Conservation (phyloP, 2,888 invertebrate species). For the Ypsolopha scabrella region DNA sequence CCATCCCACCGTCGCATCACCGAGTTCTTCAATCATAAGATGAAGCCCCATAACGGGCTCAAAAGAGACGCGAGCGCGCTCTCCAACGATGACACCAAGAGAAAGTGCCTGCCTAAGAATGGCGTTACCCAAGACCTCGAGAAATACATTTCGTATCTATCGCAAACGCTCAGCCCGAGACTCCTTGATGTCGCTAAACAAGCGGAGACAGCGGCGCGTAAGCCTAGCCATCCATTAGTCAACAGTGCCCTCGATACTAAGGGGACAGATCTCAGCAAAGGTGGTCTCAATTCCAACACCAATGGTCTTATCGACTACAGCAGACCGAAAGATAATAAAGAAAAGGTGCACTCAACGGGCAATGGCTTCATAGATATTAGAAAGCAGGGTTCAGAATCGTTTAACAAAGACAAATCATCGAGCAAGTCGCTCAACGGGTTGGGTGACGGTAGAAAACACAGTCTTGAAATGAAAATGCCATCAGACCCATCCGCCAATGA, state of each 20-base stretch:
- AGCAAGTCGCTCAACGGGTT: slow-evolving; percentile 42
- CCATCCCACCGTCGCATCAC: slow-evolving; percentile 78
- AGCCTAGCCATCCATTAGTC: slow-evolving; percentile 16
- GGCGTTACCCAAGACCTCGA: slow-evolving; percentile 59
- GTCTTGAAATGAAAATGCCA: slow-evolving; percentile 25
- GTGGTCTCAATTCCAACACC: slow-evolving; percentile 19
- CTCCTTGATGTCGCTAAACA: slow-evolving; percentile 53
- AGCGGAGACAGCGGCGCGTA: slow-evolving; percentile 24
- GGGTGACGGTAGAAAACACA: slow-evolving; percentile 35
- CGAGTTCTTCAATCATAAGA: slow-evolving; percentile 86
- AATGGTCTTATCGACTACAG: slow-evolving; percentile 39
- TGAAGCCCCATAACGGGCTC: slow-evolving; percentile 75
- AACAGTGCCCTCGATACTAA: slow-evolving; percentile 27
- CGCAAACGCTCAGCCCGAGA: slow-evolving; percentile 60
- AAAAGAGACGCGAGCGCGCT: slow-evolving; percentile 48
- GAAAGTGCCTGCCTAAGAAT: slow-evolving; percentile 57
- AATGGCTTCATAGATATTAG: slow-evolving; percentile 53
- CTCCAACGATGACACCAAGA: slow-evolving; percentile 45
- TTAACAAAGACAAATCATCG: slow-evolving; percentile 30
- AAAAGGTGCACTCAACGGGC: slow-evolving; percentile 34
- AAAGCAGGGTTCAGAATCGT: slow-evolving; percentile 24
- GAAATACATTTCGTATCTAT: slow-evolving; percentile 61
- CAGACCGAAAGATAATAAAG: slow-evolving; percentile 35
- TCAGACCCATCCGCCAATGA: slow-evolving; percentile 53
- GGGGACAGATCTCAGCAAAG: slow-evolving; percentile 33